These are phyloP conservation scores for Eulemur rubriventer DNA, from an alignment of 2,797 vertebrate species.

Conservation along the genomic window DNA sequence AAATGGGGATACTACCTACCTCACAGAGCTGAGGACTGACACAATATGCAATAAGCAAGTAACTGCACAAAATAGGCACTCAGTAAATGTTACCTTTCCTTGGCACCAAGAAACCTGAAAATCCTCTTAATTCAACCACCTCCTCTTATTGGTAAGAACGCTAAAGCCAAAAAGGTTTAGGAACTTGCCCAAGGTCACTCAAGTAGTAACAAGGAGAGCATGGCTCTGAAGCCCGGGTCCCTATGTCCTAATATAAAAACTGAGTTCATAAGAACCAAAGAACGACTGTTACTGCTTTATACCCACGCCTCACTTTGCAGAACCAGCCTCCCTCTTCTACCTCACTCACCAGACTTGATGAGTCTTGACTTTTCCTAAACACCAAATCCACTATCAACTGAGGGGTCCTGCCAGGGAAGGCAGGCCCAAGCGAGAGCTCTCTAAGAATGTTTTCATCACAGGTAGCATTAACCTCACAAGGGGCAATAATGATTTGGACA, in stretches of 20 bases:
- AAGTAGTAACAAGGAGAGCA: not conserved
- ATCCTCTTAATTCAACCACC: not conserved
- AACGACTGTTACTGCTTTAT: not conserved
- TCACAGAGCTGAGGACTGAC: not conserved
- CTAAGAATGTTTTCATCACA: conserved; percentile 8
- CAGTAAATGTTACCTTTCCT: not conserved
- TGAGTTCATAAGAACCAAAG: not conserved
- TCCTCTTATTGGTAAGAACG: not conserved
- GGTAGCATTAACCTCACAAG: not conserved
- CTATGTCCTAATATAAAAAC: not conserved
- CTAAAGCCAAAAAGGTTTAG: conserved; percentile 5
- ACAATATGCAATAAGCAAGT: not conserved
- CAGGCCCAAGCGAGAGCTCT: not conserved
- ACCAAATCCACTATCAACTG: not conserved
- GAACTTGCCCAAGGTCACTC: not conserved
- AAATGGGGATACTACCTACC: not conserved
- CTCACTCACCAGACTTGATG: not conserved
- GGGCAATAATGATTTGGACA: not conserved
- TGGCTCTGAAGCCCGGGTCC: not conserved
- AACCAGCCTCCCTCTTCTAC: not conserved
- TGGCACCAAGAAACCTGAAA: not conserved
- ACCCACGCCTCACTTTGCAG: not conserved
- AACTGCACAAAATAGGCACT: not conserved
- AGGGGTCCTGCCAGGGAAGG: not conserved
- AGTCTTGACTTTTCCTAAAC: not conserved